Conservation (phyloP, 2,888 invertebrate species). For the Eilema caniola region DNA sequence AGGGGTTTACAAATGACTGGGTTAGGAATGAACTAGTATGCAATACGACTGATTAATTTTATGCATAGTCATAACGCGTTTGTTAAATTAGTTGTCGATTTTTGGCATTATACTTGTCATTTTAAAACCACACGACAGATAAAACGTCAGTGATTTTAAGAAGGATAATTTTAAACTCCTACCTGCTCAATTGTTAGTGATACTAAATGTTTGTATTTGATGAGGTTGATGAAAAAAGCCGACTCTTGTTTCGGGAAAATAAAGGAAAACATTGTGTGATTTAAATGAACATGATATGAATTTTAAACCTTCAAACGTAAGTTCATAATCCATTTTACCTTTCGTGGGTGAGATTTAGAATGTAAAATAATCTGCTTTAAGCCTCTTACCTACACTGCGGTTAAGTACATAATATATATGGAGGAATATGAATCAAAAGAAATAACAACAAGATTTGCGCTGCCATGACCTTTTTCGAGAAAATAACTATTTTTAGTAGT, state of each 20-base stretch:
- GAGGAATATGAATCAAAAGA: too few relatives aligned
- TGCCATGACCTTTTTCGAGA: too few relatives aligned
- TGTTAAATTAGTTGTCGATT: neutral
- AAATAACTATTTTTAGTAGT: too few relatives aligned
- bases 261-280: neutral
- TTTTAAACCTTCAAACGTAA: neutral
- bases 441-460: too few relatives aligned
- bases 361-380: conserved; percentile 29
- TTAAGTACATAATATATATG: neutral
- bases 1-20: neutral
- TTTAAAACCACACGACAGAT: neutral
- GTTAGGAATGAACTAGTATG: neutral
- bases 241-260: neutral
- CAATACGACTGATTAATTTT: neutral
- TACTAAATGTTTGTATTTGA: neutral
- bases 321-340: neutral
- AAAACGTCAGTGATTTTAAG: neutral
- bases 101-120: neutral
- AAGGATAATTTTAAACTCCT: neutral
- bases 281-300: neutral
- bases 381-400: conserved; percentile 21
- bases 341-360: conserved; percentile 12
- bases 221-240: neutral
- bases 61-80: too few relatives aligned
- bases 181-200: too few relatives aligned